A percentile compares a stretch with the other conserved stretches of the same genome.
Evolutionary conservation across 2,888 invertebrate genomes (phyloP).

Genomic region (Metopia argyrocephala): DNA sequence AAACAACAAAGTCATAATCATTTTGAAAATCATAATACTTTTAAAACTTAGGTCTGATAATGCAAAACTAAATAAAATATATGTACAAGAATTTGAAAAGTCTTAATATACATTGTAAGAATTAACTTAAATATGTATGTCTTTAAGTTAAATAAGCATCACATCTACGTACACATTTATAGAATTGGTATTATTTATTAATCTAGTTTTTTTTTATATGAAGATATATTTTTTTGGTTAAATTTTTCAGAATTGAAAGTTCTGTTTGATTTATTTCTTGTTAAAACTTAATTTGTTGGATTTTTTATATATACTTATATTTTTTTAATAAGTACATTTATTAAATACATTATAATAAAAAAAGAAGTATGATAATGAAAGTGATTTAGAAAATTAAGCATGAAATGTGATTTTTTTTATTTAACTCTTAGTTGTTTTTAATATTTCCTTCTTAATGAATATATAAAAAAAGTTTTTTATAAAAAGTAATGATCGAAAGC

Average conservation of each 20-base stretch:
- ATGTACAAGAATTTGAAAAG: constrained; percentile 29
- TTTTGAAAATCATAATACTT: neutral
- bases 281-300: constrained; percentile 46
- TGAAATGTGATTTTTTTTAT: constrained; percentile 60
- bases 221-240: no score
- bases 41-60: constrained; percentile 32
- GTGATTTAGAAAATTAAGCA: constrained; percentile 56
- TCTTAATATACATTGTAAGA: constrained; percentile 8
- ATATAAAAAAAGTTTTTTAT: constrained; percentile 11
- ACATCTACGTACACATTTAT: constrained; percentile 22
- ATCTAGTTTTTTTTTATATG: constrained; percentile 29
- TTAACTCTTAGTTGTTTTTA: constrained; percentile 49
- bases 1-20: constrained; percentile 16
- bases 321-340: constrained; percentile 29
- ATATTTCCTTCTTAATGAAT: neutral
- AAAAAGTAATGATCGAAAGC: constrained; percentile 31
- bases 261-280: constrained; percentile 43
- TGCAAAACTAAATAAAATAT: constrained; percentile 31
- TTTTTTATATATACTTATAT: constrained; percentile 39
- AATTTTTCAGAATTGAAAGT: no score
- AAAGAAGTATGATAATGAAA: constrained; percentile 32
- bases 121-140: constrained; percentile 18
- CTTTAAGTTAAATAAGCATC: neutral
- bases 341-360: constrained; percentile 30
- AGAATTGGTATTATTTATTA: constrained; percentile 38